Percentiles rank a stretch among this genome's conserved stretches.
Evolutionary conservation across 2,888 invertebrate species (phyloP).

Genomic region (Melanophora roralis): DNA sequence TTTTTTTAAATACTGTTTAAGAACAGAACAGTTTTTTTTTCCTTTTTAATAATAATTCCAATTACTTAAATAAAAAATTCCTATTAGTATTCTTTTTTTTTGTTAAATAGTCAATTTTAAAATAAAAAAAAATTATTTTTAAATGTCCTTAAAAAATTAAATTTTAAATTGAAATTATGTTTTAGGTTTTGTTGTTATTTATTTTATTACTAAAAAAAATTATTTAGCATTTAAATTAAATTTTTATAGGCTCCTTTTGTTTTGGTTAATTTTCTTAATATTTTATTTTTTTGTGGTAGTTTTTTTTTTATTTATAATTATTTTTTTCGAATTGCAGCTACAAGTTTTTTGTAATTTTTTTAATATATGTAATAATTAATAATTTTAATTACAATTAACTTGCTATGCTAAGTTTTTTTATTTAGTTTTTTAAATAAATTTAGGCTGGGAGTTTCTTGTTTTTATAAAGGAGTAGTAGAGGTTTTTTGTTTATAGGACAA

Average conservation of each 20-base stretch:
- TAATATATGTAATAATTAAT: slow-evolving; percentile 56
- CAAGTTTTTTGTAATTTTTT: slow-evolving; percentile 59
- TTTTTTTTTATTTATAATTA: slow-evolving; percentile 46
- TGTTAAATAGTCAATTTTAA: no score
- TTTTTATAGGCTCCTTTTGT: slow-evolving; percentile 56
- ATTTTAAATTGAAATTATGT: background rate
- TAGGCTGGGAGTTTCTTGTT: slow-evolving; percentile 51
- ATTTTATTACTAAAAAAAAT: slow-evolving; percentile 61
- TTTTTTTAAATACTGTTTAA: background rate
- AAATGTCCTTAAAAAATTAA: background rate
- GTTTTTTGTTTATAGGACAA: slow-evolving; percentile 61
- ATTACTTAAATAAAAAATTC: background rate
- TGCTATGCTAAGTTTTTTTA: slow-evolving; percentile 61
- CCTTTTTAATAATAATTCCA: no score
- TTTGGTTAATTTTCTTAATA: slow-evolving; percentile 39
- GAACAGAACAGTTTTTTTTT: no score
- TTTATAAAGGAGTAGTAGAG: slow-evolving; percentile 58
- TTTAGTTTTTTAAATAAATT: slow-evolving; percentile 54
- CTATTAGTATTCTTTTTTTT: slow-evolving; percentile 10
- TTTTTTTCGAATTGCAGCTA: slow-evolving; percentile 61
- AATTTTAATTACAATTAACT: slow-evolving; percentile 62
- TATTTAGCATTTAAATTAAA: slow-evolving; percentile 59
- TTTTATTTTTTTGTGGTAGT: slow-evolving; percentile 59
- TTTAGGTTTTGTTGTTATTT: slow-evolving; percentile 30
- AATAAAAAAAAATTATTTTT: background rate